Evolutionary conservation across 2,113 vertebrate species (phyloP).

Genomic region (Phodopus roborovskii): DNA sequence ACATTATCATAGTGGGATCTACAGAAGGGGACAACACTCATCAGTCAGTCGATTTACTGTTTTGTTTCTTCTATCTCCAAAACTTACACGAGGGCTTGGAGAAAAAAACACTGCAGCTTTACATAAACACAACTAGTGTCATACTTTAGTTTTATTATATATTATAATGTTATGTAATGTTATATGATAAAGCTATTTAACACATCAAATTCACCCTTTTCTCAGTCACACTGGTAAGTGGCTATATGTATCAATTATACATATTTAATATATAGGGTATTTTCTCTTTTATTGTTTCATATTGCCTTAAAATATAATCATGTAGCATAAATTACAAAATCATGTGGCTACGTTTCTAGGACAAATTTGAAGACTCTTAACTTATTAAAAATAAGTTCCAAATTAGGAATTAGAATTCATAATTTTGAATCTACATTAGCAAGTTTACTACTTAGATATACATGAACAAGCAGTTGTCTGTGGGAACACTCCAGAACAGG

Average conservation of each 20-base stretch:
- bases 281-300: conserved; percentile 17
- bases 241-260: not conserved
- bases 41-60: not conserved
- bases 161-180: not conserved
- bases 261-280: not conserved
- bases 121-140: not conserved
- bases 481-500: not conserved
- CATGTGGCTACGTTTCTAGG: not conserved
- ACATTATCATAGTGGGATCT: not conserved
- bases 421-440: not conserved
- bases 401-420: not conserved
- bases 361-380: not conserved
- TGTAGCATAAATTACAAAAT: not conserved
- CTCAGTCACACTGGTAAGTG: too few species aligned
- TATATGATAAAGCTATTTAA: not conserved
- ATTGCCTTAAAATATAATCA: not conserved
- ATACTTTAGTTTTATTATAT: not conserved
- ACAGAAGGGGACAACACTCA: not conserved
- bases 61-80: not conserved
- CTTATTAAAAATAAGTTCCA: conserved; percentile 28
- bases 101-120: not conserved
- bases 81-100: not conserved
- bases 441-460: not conserved
- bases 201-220: not conserved
- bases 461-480: not conserved